Evolutionary conservation across 2,113 vertebrate genomes (phyloP).

Genomic region (Diglossa brunneiventris): DNA sequence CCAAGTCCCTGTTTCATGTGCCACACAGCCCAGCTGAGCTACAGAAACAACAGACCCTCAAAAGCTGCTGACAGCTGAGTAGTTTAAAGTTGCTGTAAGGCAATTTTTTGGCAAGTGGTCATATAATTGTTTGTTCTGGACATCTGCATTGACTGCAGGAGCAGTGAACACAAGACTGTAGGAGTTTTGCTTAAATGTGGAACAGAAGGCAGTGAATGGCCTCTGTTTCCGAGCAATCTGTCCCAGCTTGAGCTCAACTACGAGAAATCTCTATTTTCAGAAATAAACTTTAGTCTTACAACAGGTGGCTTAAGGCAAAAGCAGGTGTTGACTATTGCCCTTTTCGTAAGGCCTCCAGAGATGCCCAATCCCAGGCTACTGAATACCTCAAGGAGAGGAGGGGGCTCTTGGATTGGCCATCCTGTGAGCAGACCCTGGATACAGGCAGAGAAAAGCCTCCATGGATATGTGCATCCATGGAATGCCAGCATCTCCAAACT

Average conservation of each 20-base stretch:
- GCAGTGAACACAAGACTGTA: not conserved
- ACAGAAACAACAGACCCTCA: not conserved
- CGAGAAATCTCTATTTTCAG: not conserved
- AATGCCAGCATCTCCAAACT: not conserved
- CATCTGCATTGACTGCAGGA: not conserved
- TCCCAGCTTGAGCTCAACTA: not conserved
- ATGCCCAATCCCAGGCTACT: not conserved
- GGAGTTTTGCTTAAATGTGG: not conserved
- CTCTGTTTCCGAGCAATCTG: not conserved
- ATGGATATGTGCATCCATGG: not conserved
- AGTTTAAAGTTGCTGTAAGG: not conserved
- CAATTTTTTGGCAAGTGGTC: not conserved
- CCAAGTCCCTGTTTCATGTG: not conserved
- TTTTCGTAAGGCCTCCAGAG: not conserved
- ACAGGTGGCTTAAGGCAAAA: not conserved
- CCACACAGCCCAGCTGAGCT: not conserved
- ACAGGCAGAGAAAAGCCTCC: not conserved
- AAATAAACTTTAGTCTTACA: not conserved
- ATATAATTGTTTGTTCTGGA: conserved; percentile 29
- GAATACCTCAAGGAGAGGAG: not conserved
- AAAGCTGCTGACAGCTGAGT: not conserved
- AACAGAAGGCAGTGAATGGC: not conserved
- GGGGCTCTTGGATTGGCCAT: not conserved
- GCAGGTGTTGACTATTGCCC: not conserved
- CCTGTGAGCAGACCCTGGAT: not conserved